Evolutionary conservation across 2,113 vertebrate species (phyloP).

Genomic region (Protobothrops flavoviridis): DNA sequence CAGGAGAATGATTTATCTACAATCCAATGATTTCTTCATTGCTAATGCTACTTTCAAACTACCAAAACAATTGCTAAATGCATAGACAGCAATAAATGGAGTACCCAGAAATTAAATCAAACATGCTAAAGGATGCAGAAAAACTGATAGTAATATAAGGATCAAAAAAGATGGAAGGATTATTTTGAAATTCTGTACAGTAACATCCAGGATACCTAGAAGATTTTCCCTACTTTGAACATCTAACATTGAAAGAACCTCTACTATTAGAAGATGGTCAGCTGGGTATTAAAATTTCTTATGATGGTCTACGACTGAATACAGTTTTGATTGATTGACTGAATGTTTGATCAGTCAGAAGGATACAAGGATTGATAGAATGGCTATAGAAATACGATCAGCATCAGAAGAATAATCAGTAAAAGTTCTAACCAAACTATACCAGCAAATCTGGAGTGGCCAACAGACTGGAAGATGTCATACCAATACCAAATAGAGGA

Average conservation of each 20-base stretch:
- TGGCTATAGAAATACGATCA: not conserved
- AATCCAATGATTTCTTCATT: not conserved
- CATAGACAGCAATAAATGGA: not conserved
- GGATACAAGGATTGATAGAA: not conserved
- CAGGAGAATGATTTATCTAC: not conserved
- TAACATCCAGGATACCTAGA: not conserved
- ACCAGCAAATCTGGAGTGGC: not conserved
- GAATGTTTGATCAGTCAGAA: not conserved
- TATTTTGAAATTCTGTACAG: not conserved
- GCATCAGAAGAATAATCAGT: not conserved
- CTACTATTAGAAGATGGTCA: not conserved
- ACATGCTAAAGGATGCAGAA: not conserved
- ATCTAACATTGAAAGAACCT: not conserved
- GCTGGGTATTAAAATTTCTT: not conserved
- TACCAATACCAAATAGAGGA: not conserved
- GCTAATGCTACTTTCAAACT: not conserved
- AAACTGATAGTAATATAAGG: not conserved
- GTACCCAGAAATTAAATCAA: not conserved
- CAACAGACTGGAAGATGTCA: not conserved
- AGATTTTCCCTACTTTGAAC: not conserved
- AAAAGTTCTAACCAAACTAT: not conserved
- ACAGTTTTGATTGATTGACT: not conserved
- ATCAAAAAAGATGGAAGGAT: not conserved
- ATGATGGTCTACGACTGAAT: not conserved
- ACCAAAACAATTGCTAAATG: not conserved